These are phyloP conservation scores for Stigmatopora nigra DNA, from an alignment of 2,113 vertebrate species.

Conservation along the genomic window DNA sequence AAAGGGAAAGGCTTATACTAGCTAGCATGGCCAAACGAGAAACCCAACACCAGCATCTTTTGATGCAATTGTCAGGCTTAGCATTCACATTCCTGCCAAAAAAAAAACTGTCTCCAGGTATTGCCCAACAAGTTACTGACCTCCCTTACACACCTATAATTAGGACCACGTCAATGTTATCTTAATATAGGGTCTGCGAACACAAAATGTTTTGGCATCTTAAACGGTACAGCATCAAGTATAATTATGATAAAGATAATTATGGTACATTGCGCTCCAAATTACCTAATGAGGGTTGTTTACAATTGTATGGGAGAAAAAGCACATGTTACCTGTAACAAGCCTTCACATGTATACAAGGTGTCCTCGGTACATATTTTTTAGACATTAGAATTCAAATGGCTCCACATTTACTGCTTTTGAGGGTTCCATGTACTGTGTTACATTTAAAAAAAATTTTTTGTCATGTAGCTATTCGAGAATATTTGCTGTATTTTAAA, in stretches of 20 bases:
- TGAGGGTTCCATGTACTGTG: neutral
- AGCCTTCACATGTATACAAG: slow-evolving; percentile 2
- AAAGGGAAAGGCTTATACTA: slow-evolving; percentile 46
- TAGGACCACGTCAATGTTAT: slow-evolving; percentile 9
- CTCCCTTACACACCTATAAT: slow-evolving; percentile 15
- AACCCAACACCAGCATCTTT: slow-evolving; percentile 51
- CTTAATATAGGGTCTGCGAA: neutral
- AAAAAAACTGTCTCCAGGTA: slow-evolving; percentile 11
- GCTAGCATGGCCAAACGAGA: slow-evolving; percentile 33
- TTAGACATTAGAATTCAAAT: neutral
- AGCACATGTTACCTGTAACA: slow-evolving; percentile 22
- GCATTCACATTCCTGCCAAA: slow-evolving; percentile 18
- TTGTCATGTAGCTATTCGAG: neutral
- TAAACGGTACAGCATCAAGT: neutral
- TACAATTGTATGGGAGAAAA: slow-evolving; percentile 21
- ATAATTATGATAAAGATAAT: slow-evolving; percentile 5
- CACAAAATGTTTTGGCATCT: neutral
- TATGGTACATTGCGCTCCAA: neutral
- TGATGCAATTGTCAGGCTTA: slow-evolving; percentile 31
- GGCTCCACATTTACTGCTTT: neutral
- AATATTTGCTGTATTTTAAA: slow-evolving; percentile 15
- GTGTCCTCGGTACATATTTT: neutral
- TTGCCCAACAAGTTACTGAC: slow-evolving; percentile 29
- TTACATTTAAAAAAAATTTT: too few species aligned
- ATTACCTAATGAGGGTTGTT: neutral